These are phyloP conservation scores for Porites rus DNA, from an alignment of 92 coral and sea anemone genomes.

Conservation along the genomic window DNA sequence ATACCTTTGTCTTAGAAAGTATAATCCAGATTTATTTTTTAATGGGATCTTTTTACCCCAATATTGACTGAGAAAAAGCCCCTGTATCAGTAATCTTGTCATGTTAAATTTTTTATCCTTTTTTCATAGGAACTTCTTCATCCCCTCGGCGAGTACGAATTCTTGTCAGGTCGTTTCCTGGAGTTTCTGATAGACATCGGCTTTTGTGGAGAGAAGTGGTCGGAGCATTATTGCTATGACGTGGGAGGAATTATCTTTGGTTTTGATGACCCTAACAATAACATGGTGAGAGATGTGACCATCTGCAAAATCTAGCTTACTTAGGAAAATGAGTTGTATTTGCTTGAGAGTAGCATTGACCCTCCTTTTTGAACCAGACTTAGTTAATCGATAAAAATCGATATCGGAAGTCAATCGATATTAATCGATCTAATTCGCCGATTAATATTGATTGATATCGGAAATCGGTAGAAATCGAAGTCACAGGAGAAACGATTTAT, in stretches of 20 bases:
- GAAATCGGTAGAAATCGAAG: too few species aligned
- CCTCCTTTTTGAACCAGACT: too few species aligned
- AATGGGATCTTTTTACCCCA: too few species aligned
- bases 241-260: slow-evolving; percentile 76
- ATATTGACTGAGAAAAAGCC: too few species aligned
- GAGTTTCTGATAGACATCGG: slow-evolving; percentile 73
- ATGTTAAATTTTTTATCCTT: background rate
- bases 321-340: background rate
- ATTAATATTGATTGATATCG: too few species aligned
- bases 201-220: slow-evolving; percentile 74
- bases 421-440: too few species aligned
- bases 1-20: too few species aligned
- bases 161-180: slow-evolving; percentile 80
- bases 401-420: too few species aligned
- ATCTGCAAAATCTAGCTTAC: too few species aligned
- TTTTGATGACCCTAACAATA: slow-evolving; percentile 73
- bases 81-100: background rate
- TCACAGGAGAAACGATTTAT: too few species aligned
- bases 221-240: slow-evolving; percentile 81
- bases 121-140: slow-evolving; percentile 52
- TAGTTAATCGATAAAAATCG: too few species aligned
- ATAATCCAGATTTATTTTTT: too few species aligned
- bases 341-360: background rate
- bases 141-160: slow-evolving; percentile 68
- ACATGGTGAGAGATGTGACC: slow-evolving; percentile 67